Conservation (phyloP, 2,113 vertebrate species). For the Tupaia chinensis region DNA sequence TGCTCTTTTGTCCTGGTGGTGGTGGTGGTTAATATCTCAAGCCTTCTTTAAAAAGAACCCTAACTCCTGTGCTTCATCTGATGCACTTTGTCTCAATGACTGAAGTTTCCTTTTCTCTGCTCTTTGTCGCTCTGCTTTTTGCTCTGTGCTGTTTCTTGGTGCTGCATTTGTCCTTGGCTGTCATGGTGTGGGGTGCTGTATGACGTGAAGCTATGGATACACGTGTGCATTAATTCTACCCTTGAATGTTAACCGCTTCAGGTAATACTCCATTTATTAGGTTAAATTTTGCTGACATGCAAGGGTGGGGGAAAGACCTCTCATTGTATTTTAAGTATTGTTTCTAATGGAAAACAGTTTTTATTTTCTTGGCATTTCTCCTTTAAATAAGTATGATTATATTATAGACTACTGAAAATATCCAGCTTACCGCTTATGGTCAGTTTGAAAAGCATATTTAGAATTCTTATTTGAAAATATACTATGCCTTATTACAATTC, state of each 20-base stretch:
- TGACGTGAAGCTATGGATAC: conserved; percentile 88
- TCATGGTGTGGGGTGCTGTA: conserved; percentile 89
- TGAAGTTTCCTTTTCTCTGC: conserved; percentile 89
- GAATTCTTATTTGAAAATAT: conserved; percentile 48
- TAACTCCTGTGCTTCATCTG: conserved; percentile 85
- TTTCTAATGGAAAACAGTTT: conserved; percentile 46
- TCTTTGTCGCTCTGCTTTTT: conserved; percentile 88
- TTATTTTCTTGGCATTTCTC: conserved; percentile 37
- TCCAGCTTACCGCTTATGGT: conserved; percentile 6
- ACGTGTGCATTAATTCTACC: conserved; percentile 87
- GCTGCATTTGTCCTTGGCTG: conserved; percentile 90
- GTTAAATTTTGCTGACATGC: conserved; percentile 77
- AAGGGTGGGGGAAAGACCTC: conserved; percentile 73
- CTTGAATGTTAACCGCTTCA: conserved; percentile 89
- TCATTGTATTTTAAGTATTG: conserved; percentile 55
- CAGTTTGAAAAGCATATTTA: conserved; percentile 48
- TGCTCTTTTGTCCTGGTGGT: conserved; percentile 55
- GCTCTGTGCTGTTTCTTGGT: conserved; percentile 90
- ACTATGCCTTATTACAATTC: conserved; percentile 30
- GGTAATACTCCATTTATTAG: conserved; percentile 89
- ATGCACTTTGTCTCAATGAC: conserved; percentile 85
- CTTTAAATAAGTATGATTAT: conserved; percentile 22
- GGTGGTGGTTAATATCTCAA: conserved; percentile 77
- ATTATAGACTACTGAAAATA: conserved; percentile 2
- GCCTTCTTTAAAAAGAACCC: conserved; percentile 80